Evolutionary conservation across 2,113 vertebrate species (phyloP).

Genomic region (Mus musculus): GRCm39 chr6:23719501-23720000

Average conservation of each 20-base stretch:
- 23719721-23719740: conserved; percentile 29
- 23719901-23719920: background rate
- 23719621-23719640: background rate
- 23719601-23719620: background rate
- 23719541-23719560: too few species aligned
- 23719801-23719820: background rate
- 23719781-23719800: background rate
- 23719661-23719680: background rate
- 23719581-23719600: too few species aligned
- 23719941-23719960: background rate
- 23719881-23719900: background rate
- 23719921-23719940: background rate
- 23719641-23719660: background rate
- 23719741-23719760: background rate
- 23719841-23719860: background rate
- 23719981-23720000: background rate
- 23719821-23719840: background rate
- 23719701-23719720: background rate
- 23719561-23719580: too few species aligned
- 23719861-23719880: background rate
- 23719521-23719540: too few species aligned
- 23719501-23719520: too few species aligned
- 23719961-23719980: background rate
- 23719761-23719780: background rate
- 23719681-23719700: background rate